A percentile compares a stretch with the other conserved stretches of the same genome.
These are phyloP conservation scores for Urocolius indicus DNA, from an alignment of 2,113 vertebrate species.

Conservation along the genomic window DNA sequence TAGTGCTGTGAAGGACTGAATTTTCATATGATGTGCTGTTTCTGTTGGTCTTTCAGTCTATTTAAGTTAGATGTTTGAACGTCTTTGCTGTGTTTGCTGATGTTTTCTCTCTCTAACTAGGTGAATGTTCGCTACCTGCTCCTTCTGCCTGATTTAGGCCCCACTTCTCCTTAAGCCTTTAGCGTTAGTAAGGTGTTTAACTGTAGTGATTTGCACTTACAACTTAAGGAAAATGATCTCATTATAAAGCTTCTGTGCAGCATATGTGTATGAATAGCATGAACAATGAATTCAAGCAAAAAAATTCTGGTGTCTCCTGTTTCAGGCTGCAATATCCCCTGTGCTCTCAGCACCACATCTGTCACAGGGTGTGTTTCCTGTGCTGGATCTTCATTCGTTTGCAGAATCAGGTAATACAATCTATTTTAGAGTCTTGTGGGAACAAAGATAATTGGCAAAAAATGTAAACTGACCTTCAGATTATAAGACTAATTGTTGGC, in stretches of 20 bases:
- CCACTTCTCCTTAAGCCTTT: neutral
- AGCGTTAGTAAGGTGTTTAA: neutral
- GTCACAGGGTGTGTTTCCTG: conserved; percentile 76
- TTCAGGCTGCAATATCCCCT: conserved; percentile 75
- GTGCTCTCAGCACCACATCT: conserved; percentile 81
- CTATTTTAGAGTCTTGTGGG: neutral
- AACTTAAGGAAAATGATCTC: neutral
- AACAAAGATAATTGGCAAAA: too few relatives aligned
- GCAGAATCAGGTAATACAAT: conserved; percentile 83
- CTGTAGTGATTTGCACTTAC: neutral
- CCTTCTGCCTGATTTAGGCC: neutral
- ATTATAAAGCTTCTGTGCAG: neutral
- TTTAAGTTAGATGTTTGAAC: neutral
- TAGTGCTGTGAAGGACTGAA: neutral
- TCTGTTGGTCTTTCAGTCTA: neutral
- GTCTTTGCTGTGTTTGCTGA: neutral
- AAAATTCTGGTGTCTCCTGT: neutral
- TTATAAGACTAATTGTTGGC: too few relatives aligned
- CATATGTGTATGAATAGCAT: neutral
- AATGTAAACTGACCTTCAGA: too few relatives aligned
- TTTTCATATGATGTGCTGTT: neutral
- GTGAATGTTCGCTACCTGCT: neutral
- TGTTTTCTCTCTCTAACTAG: neutral
- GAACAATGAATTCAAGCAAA: neutral
- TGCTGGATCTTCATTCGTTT: conserved; percentile 83